Evolutionary conservation across 2,888 invertebrate genomes (phyloP).

Genomic region (Acanthosepion lycidas): DNA sequence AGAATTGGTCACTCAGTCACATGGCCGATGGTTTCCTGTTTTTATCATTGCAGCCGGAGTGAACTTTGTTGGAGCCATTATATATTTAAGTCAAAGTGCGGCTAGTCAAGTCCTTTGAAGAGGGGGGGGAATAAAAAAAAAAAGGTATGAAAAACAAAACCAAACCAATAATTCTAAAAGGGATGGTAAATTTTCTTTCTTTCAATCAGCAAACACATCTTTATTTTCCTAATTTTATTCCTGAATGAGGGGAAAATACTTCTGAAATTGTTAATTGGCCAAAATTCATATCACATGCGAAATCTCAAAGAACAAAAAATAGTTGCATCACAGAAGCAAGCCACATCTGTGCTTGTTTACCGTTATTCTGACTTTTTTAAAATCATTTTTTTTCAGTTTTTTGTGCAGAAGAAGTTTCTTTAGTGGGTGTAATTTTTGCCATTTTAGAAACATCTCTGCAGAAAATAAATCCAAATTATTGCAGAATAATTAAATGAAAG

Average conservation of each 20-base stretch:
- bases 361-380: not conserved
- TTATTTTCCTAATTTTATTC: not conserved
- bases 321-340: no score
- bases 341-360: no score
- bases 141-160: not conserved
- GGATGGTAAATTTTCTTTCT: not conserved
- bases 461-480: not conserved
- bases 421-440: not conserved
- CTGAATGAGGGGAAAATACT: not conserved
- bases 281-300: not conserved
- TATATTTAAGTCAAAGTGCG: constrained; percentile 84
- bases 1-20: constrained; percentile 82
- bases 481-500: not conserved
- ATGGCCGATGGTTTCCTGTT: constrained; percentile 84
- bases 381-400: not conserved
- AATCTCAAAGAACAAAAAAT: not conserved
- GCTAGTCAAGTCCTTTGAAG: constrained; percentile 79
- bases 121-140: not conserved
- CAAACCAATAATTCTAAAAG: not conserved
- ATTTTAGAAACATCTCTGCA: not conserved
- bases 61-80: constrained; percentile 83
- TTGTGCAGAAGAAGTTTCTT: not conserved
- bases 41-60: constrained; percentile 83
- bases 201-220: not conserved
- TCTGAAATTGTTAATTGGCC: not conserved